Evolutionary conservation across 2,797 vertebrate genomes (phyloP).

Genomic region (Typhlichthys subterraneus): DNA sequence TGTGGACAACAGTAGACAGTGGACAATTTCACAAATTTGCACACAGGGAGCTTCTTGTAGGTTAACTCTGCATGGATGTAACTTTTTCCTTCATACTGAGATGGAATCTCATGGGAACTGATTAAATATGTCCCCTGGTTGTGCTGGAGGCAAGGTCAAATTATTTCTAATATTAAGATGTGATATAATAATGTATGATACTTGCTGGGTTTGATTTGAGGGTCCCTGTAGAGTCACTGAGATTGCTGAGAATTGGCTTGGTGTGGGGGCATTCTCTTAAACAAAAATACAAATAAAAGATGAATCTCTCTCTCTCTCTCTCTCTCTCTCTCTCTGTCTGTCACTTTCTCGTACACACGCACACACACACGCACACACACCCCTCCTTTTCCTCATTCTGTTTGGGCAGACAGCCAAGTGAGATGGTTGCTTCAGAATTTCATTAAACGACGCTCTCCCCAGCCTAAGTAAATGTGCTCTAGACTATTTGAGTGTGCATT

Average conservation of each 20-base stretch:
- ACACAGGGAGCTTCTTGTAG: too few species aligned
- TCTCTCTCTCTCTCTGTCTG: constrained; percentile 18
- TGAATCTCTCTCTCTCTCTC: constrained; percentile 34
- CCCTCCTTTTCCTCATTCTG: constrained; percentile 31
- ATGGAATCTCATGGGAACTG: constrained; percentile 11
- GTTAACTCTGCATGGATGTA: constrained; percentile 12
- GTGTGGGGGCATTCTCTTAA: constrained; percentile 9
- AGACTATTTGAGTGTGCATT: constrained; percentile 67
- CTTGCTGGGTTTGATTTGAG: constrained; percentile 35
- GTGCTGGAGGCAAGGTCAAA: constrained; percentile 45
- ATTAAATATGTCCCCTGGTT: constrained; percentile 30
- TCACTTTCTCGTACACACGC: constrained; percentile 7
- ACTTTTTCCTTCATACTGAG: constrained; percentile 28
- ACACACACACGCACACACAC: background rate
- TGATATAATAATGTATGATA: constrained; percentile 20
- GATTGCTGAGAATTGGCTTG: constrained; percentile 6
- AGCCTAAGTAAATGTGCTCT: constrained; percentile 72
- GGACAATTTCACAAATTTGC: background rate
- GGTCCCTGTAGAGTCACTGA: constrained; percentile 7
- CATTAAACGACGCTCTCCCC: constrained; percentile 70
- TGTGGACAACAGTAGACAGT: constrained; percentile 9
- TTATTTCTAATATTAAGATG: constrained; percentile 53
- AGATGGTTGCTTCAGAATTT: constrained; percentile 68
- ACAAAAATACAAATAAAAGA: constrained; percentile 23
- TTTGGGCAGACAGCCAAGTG: constrained; percentile 66